Base-by-base conservation (phyloP, 1,140 invertebrate genomes). In the Lordiphosa collinella region DNA sequence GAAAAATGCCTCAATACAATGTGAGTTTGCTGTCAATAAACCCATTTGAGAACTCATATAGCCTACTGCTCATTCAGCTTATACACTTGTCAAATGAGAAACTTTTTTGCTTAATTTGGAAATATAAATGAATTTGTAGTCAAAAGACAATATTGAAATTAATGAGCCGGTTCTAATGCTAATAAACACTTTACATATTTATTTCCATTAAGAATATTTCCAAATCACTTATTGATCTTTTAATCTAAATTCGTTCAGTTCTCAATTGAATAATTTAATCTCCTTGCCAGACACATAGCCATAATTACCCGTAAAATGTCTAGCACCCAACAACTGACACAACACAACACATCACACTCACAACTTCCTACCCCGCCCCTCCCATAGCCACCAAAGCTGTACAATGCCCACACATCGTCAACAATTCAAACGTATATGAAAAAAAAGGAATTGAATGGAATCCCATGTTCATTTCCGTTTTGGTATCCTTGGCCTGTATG, bases 281-380 rank as follows among this genome's bases (percentile, higher is more conserved):
- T 29, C 13, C 41, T 25, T 29, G 6, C 1, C 35, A 48, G 44
- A 44, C 41, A 57, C 47, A 36, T 36, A 63, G 51, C 74, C 62
- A 73, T 79, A 79, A 79, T 79, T 79, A 79, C 70, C 74, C 67
- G 75, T 70, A 80, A 79, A 79, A 80, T 82, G 75, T 49, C 52
- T 34, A 56, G 55, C 63, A 44, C 25, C 18, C 29, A 37, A 43
- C 40, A 62, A 62, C 57, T 47, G 59, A 50, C 47, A 50, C 47
- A 62, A 37, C 52, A 52, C 53, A 48, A 22, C 11, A 49, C 32
- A 37, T 49, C 34, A 29, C 34, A 25, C 32, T 37, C 8, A 35
- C 47, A 47, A 31, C 13, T 31, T 47, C 9, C 13, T 41, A 10
- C 46, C 16, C 9, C 31, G 34, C 56, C 53, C 36, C 35, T 31